Conservation (phyloP, 2,797 vertebrate species). For the Aldrovandia affinis region DNA sequence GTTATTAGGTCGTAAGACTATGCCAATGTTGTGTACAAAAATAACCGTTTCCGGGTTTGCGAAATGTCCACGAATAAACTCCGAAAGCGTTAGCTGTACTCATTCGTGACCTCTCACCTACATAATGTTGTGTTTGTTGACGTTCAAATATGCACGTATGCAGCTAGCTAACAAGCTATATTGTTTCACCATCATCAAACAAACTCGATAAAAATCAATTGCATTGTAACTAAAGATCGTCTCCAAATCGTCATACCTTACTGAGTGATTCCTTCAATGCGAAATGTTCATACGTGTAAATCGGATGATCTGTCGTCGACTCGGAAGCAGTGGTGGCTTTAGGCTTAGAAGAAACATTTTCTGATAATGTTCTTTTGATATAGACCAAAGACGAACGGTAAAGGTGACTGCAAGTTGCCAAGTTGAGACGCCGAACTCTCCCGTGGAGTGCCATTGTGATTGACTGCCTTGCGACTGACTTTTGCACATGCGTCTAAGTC, state of each 20-base stretch:
- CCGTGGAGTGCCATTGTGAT: slow-evolving; percentile 61
- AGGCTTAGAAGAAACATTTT: slow-evolving; percentile 56
- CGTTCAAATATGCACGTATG: neutral
- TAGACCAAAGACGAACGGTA: slow-evolving; percentile 34
- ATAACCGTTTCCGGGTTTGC: neutral
- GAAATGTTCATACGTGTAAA: slow-evolving; percentile 69
- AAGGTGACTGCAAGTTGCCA: slow-evolving; percentile 35
- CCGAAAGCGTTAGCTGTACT: no score
- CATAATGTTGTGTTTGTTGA: neutral
- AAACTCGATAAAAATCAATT: neutral
- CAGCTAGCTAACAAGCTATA: neutral
- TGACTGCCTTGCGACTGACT: neutral
- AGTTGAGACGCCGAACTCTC: slow-evolving; percentile 33
- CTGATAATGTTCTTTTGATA: slow-evolving; percentile 57
- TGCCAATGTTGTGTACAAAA: no score
- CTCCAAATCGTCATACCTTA: slow-evolving; percentile 67
- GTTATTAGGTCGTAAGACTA: no score
- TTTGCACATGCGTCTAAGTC: slow-evolving; percentile 63
- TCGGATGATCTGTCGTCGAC: slow-evolving; percentile 43
- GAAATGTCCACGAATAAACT: neutral
- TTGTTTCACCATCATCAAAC: neutral
- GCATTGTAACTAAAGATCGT: neutral
- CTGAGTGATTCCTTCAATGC: slow-evolving; percentile 70
- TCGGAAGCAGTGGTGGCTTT: slow-evolving; percentile 39
- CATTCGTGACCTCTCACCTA: slow-evolving; percentile 45